phyloP scores from a whole-genome alignment of 1,140 invertebrate genomes.

The Temnothorax longispinosus region DNA sequence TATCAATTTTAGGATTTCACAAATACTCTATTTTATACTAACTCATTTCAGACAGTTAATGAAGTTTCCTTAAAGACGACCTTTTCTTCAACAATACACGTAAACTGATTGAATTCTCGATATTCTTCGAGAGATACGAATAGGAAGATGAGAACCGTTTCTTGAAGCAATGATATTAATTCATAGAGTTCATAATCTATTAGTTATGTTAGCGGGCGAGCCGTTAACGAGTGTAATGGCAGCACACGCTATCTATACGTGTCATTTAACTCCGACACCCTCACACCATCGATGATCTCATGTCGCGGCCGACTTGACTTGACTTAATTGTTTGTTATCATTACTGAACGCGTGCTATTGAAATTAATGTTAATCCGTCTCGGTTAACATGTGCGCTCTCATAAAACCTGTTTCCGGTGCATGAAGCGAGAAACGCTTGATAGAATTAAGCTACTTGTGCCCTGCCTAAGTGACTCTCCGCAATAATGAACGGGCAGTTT shows the following conservation, averaged over 20 bases:
- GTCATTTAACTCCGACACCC: conserved; percentile 84
- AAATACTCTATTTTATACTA: neutral
- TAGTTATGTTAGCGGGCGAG: conserved; percentile 83
- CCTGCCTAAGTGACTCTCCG: conserved; percentile 60
- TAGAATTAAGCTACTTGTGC: conserved; percentile 84
- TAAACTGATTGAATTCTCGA: neutral
- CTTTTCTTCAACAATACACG: neutral
- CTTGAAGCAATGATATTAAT: conserved; percentile 81
- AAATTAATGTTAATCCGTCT: conserved; percentile 85
- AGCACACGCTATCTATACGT: conserved; percentile 84
- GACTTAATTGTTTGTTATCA: conserved; percentile 86
- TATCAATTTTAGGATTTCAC: neutral
- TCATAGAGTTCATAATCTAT: conserved; percentile 85
- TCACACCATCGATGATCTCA: conserved; percentile 86
- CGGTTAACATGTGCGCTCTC: conserved; percentile 82
- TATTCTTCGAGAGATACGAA: neutral
- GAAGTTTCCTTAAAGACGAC: neutral
- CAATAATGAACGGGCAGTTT: conserved; percentile 22
- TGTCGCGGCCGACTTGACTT: conserved; percentile 81
- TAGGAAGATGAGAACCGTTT: conserved; percentile 74
- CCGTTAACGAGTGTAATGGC: conserved; percentile 81
- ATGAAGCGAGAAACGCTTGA: conserved; percentile 78
- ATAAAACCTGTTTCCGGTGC: conserved; percentile 85
- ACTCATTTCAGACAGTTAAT: neutral
- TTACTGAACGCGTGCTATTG: conserved; percentile 85